Conservation (phyloP, 2,797 vertebrate species). For the Pagetopsis macropterus region DNA sequence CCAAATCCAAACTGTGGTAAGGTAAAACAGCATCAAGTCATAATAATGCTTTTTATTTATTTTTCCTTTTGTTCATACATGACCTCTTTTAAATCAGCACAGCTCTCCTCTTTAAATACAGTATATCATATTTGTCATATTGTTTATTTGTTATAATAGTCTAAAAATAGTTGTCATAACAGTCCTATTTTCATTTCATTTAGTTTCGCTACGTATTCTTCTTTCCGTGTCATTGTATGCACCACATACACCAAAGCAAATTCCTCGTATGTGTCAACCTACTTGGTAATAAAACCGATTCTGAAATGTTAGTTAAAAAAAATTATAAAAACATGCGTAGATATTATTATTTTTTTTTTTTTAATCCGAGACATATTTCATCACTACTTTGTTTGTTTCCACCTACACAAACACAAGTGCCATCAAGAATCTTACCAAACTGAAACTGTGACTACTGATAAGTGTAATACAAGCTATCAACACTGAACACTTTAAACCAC, state of each 20-base stretch:
- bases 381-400: neutral
- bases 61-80: slow-evolving; percentile 3
- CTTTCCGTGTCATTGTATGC: too few species aligned
- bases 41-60: neutral
- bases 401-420: slow-evolving; percentile 17
- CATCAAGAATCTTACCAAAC: neutral
- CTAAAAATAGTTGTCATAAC: too few species aligned
- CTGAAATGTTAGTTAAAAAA: neutral
- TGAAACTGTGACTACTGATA: neutral
- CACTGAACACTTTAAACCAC: neutral
- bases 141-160: too few species aligned
- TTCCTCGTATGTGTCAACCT: too few species aligned
- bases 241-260: too few species aligned
- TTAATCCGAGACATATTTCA: neutral
- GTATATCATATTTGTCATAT: too few species aligned
- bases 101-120: too few species aligned
- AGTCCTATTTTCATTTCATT: too few species aligned
- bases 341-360: neutral
- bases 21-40: slow-evolving; percentile 10
- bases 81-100: too few species aligned
- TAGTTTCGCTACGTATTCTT: too few species aligned
- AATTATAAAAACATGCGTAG: neutral
- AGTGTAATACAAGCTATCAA: slow-evolving; percentile 5
- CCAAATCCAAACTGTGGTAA: neutral
- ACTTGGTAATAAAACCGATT: too few species aligned